These are phyloP conservation scores for Nesogale talazaci DNA, from an alignment of 2,113 vertebrate genomes.

Conservation along the genomic window DNA sequence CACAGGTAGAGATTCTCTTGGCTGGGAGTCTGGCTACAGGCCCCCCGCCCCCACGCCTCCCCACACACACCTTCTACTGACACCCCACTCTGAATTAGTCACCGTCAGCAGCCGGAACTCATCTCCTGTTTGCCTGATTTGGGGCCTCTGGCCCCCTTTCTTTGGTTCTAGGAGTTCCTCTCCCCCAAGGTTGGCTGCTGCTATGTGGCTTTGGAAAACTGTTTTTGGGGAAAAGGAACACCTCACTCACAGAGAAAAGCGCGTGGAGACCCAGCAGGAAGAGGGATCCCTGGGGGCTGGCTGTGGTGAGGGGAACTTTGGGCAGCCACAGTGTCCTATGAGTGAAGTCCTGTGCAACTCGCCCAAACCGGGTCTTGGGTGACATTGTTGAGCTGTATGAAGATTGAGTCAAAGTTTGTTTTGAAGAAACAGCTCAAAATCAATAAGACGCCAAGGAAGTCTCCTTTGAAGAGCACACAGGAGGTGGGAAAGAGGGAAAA, in stretches of 20 bases:
- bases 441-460: neutral
- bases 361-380: neutral
- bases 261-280: neutral
- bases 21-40: neutral
- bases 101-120: too few species aligned
- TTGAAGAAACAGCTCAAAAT: constrained; percentile 5
- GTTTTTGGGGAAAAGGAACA: too few species aligned
- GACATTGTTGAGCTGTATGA: neutral
- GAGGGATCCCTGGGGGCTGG: neutral
- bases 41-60: neutral
- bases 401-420: constrained; percentile 27
- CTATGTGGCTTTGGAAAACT: too few species aligned
- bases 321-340: too few species aligned
- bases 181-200: too few species aligned
- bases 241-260: too few species aligned
- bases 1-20: neutral
- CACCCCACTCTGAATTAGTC: too few species aligned
- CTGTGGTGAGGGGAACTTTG: too few species aligned
- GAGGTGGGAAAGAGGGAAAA: neutral
- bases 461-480: too few species aligned
- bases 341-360: neutral
- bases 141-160: too few species aligned
- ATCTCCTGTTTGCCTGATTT: too few species aligned
- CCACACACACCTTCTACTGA: neutral
- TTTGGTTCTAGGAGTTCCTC: too few species aligned